phyloP scores from a whole-genome alignment of 2,113 vertebrate genomes.

The Lanius ludovicianus region DNA sequence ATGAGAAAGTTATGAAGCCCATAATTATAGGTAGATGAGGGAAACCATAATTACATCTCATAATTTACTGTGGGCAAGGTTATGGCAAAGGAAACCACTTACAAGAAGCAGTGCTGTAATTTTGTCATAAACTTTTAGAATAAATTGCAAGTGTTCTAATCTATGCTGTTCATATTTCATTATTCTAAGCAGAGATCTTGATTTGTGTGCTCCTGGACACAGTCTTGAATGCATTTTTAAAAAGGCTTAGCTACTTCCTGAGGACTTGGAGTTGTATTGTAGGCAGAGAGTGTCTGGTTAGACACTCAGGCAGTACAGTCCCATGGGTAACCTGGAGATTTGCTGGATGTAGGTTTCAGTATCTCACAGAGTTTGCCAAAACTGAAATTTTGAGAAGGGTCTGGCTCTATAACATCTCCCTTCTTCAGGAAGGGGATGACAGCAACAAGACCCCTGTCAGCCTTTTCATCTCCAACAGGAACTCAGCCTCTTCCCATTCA shows the following conservation, averaged over 20 bases:
- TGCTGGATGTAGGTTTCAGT: neutral
- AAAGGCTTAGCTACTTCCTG: neutral
- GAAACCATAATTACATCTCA: neutral
- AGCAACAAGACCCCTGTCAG: neutral
- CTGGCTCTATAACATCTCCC: neutral
- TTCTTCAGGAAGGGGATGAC: neutral
- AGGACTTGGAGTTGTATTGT: neutral
- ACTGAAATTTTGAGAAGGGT: neutral
- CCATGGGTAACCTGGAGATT: neutral
- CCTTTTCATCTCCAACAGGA: neutral
- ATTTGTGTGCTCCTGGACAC: neutral
- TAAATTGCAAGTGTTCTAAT: neutral
- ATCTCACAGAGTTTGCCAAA: neutral
- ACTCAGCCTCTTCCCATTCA: neutral
- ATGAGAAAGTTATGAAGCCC: conserved; percentile 6
- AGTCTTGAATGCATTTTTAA: neutral
- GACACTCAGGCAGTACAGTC: neutral
- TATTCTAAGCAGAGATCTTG: neutral
- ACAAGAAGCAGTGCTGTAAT: neutral
- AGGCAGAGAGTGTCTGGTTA: neutral
- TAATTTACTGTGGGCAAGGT: neutral
- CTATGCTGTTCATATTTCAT: fast-evolving
- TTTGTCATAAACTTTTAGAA: neutral
- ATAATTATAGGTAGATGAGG: conserved; percentile 16
- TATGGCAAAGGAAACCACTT: neutral